Evolutionary conservation across 2,888 invertebrate genomes (phyloP), one percentile per base, ranked within the genome.

Genomic region (Pyrgus malvae): DNA sequence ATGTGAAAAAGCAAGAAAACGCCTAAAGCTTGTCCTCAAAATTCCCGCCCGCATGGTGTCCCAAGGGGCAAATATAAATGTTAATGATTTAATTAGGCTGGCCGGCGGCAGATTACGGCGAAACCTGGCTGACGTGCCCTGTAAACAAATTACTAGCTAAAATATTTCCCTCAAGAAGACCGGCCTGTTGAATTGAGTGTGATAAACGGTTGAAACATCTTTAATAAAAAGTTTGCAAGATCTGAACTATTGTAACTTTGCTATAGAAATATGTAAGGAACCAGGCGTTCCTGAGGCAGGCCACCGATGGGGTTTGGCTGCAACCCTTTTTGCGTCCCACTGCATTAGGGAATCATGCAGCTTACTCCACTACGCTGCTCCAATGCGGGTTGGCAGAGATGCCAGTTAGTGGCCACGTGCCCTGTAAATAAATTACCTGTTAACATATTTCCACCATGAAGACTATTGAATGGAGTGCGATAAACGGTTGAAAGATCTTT

Each of bases 11-110:
- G 3, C 21, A 21, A 21, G 5, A 2, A 27, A 27, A 27, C 2
- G 2, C 14, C 16, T 16, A 8, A 2, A 33, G 8, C 16, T 12
- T 31, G 16, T 38, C 38, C 51, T 29, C 31, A 38, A 49, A 27
- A 19, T 12, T 25, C 4, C 1, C 1, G 7, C 1, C 27, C 38
- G 11, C 46, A 41, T 54, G 38, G 59, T 54, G 48, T 55, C 40
- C 48, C 44, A 48, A 27, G 19, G 21, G 23, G 57, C 53, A 48
- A 46, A 61, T 58, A 57, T 62, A 60, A 64, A 64, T 64, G 61
- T 63, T 64, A 63, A 64, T 63, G 61, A 60, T 64, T 63, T 63
- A 61, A 64, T 64, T 62, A 64, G 51, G 48, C 33, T 46, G 23
- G 9, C 31, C 49, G 46, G 50, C 21, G 37, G 35, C 14, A 51